Percentiles rank a stretch among this genome's conserved stretches.
Evolutionary conservation across 1,140 invertebrate genomes (phyloP).

Genomic region (Drosophila ficusphila): DNA sequence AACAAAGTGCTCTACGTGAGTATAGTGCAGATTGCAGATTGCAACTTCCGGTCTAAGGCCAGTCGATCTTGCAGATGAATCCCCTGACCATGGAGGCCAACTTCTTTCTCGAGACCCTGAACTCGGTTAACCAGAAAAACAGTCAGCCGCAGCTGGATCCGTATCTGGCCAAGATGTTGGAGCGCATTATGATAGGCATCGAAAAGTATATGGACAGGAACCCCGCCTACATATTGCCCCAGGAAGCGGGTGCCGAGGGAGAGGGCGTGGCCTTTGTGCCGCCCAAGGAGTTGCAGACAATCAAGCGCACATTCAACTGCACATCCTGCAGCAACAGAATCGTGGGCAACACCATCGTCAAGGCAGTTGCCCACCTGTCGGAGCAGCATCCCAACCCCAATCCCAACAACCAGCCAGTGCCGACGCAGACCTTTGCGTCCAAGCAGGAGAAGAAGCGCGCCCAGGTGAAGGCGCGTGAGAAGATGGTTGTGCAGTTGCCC

Average conservation of each 20-base stretch:
- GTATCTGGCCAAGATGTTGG: constrained; percentile 48
- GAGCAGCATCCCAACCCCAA: constrained; percentile 62
- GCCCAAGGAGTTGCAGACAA: constrained; percentile 46
- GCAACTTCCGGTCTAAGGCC: background rate
- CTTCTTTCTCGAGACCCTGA: constrained; percentile 64
- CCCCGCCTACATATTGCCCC: constrained; percentile 46
- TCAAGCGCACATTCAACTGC: constrained; percentile 67
- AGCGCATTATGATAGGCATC: constrained; percentile 64
- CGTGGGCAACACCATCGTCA: constrained; percentile 59
- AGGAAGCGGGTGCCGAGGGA: constrained; percentile 1
- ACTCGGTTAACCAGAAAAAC: constrained; percentile 20
- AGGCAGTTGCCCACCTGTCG: constrained; percentile 62
- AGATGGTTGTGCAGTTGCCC: constrained; percentile 44
- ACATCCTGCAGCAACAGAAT: constrained; percentile 48
- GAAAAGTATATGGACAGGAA: constrained; percentile 65
- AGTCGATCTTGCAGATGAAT: constrained; percentile 50
- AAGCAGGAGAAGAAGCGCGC: constrained; percentile 44
- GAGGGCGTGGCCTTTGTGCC: constrained; percentile 47
- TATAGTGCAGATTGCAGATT: background rate
- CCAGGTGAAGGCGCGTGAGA: constrained; percentile 47
- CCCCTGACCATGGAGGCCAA: constrained; percentile 70
- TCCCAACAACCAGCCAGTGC: constrained; percentile 22
- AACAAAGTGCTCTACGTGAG: constrained; percentile 57
- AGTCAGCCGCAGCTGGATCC: constrained; percentile 52
- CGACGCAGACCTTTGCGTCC: constrained; percentile 1